These are phyloP conservation scores for Ptychochromis oligacanthus DNA, from an alignment of 2,113 vertebrate genomes.

Conservation along the genomic window DNA sequence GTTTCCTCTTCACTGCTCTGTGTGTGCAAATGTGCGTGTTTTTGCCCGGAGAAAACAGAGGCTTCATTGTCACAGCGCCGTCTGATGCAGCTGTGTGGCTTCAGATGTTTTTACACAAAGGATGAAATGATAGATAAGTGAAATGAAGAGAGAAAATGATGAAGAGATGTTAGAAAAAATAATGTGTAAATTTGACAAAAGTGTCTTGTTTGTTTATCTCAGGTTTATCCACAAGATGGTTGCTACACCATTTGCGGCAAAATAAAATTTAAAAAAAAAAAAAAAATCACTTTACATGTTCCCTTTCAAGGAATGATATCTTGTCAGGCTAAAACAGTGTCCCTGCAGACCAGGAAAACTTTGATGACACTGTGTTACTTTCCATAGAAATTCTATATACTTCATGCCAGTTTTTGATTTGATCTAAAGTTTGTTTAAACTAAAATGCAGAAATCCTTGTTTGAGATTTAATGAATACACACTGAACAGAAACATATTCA, in stretches of 20 bases:
- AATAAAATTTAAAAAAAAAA: not conserved
- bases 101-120: conserved; percentile 71
- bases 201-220: not conserved
- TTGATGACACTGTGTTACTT: not conserved
- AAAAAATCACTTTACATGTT: not conserved
- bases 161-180: conserved; percentile 5
- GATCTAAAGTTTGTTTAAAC: not conserved
- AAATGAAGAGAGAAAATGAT: conserved; percentile 19
- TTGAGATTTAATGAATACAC: not conserved
- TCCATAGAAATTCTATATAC: not conserved
- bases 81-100: conserved; percentile 66
- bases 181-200: not conserved
- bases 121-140: conserved; percentile 57
- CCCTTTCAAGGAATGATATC: not conserved
- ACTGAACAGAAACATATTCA: not conserved
- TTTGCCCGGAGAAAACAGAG: conserved; percentile 65
- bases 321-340: not conserved
- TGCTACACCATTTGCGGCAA: not conserved
- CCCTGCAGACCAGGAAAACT: not conserved
- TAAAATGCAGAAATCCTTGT: not conserved
- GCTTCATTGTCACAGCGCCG: conserved; percentile 52
- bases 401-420: not conserved
- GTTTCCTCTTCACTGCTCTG: conserved; percentile 58
- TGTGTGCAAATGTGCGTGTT: conserved; percentile 43
- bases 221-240: not conserved